Evolutionary conservation across 2,113 vertebrate genomes (phyloP).

Genomic region (Apaloderma vittatum): DNA sequence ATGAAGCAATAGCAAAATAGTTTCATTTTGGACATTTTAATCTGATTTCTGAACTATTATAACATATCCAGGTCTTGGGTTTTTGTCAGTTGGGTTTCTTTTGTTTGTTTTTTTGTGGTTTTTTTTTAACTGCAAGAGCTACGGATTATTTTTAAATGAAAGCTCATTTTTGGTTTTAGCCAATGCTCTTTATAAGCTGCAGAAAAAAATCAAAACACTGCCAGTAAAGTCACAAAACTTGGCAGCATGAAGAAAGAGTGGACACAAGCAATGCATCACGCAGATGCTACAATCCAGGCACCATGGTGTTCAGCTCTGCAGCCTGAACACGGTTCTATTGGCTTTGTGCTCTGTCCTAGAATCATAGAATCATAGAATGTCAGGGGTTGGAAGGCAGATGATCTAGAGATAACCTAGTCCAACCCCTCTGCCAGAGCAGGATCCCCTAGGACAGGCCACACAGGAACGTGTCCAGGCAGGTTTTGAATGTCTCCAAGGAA

Average conservation of each 20-base stretch:
- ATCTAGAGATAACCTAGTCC: too few species aligned
- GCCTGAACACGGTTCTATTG: fast-evolving
- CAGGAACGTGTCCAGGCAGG: too few species aligned
- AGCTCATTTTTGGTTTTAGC: not conserved
- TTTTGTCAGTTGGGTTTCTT: not conserved
- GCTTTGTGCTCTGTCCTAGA: not conserved
- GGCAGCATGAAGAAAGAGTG: not conserved
- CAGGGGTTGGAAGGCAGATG: too few species aligned
- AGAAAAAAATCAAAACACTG: not conserved
- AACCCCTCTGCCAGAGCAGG: too few species aligned
- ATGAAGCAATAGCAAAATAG: not conserved
- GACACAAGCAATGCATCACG: not conserved
- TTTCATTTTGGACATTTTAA: not conserved
- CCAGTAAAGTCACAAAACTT: not conserved
- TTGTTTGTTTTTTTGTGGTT: not conserved
- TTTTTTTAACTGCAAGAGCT: not conserved
- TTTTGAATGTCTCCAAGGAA: too few species aligned
- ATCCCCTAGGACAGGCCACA: too few species aligned
- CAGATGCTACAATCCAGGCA: not conserved
- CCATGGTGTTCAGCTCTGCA: not conserved
- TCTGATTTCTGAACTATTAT: not conserved
- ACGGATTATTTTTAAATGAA: slow-evolving; percentile 12
- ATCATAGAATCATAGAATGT: too few species aligned
- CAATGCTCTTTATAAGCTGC: not conserved
- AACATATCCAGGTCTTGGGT: not conserved